Base-by-base conservation (phyloP, 2,113 vertebrate species). In the Turdus rufiventris region DNA sequence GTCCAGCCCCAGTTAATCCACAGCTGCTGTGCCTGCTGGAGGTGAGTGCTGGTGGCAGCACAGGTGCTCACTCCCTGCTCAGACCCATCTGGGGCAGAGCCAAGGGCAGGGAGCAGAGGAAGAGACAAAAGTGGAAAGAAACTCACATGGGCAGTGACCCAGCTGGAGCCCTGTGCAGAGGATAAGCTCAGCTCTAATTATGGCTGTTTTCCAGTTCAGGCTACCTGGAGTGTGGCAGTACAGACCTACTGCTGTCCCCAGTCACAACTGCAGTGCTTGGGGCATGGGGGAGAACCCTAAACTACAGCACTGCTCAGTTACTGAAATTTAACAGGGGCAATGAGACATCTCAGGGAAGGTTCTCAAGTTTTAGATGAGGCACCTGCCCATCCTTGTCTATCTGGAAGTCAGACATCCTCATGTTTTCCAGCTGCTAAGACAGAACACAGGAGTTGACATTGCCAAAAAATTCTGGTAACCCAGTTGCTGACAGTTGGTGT, bases 191-290 rank as follows among this genome's bases (percentile, higher is more conserved):
- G 60, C 85, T 82, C 42, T 8, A 25, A 34, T 11, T 10, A 2
- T 6, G 43, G 13, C n/a, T n/a, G 8, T 34, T 60, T 13, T 18
- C 70, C 54, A 26, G 6, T 53, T 79, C 11, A 43, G 45, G 8
- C 33, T 74, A 11, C 56, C 47, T 19, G 33, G 47, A 15, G 42
- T 29, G 38, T n/a, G 65, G 36, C 74, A 25, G 26, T 3, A 7
- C n/a, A 74, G 42, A 57, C 13, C 33, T 12, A 8, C 31, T 14
- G 24, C 19, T 36, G 43, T 24, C 38, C 38, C 33, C 28, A 29
- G 18, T 13, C 33, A 53, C 21, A 34, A 31, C 48, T 20, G n/a
- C 0, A 4, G 57, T 0, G 0, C 25, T 26, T 28, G 6, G 1
- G 4, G 15, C 0, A 0, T 9, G 14, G 8, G 12, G 16, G 19